phyloP scores from a whole-genome alignment of 2,113 vertebrate genomes.

The Gulo gulo region DNA sequence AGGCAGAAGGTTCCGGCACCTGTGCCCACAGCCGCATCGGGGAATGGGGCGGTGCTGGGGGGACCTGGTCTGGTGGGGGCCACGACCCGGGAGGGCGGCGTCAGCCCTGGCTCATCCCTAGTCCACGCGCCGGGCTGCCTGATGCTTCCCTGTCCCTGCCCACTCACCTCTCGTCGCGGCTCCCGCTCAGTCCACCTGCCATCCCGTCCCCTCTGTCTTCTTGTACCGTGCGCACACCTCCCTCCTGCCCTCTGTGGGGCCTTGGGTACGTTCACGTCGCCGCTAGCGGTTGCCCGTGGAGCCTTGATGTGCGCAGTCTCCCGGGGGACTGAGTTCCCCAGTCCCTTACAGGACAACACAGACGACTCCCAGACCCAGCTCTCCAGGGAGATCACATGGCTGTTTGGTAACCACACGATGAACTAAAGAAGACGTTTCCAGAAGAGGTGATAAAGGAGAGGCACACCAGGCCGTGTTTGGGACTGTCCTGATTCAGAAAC shows the following conservation, averaged over 20 bases:
- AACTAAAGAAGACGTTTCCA: neutral
- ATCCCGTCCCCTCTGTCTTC: no score
- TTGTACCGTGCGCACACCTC: no score
- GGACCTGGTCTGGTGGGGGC: accelerated
- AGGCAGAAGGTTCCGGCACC: accelerated
- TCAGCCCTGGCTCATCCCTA: accelerated
- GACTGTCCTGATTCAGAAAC: no score
- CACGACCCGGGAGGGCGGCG: accelerated
- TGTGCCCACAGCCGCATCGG: accelerated
- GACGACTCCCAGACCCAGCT: neutral
- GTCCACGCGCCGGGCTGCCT: neutral
- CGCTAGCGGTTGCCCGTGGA: accelerated
- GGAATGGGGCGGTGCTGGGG: accelerated
- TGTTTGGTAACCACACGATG: no score
- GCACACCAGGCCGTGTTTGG: no score
- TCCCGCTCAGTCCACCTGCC: neutral
- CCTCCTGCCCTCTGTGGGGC: no score
- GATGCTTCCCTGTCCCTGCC: accelerated
- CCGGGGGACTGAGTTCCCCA: neutral
- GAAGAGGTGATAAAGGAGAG: neutral
- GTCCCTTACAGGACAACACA: no score
- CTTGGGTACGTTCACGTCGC: accelerated
- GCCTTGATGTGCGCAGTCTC: accelerated
- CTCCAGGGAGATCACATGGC: neutral
- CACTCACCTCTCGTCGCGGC: no score